Percentiles rank a stretch among this genome's conserved stretches.
Conservation (phyloP, 2,113 vertebrate species). For the Pedetes capensis region DNA sequence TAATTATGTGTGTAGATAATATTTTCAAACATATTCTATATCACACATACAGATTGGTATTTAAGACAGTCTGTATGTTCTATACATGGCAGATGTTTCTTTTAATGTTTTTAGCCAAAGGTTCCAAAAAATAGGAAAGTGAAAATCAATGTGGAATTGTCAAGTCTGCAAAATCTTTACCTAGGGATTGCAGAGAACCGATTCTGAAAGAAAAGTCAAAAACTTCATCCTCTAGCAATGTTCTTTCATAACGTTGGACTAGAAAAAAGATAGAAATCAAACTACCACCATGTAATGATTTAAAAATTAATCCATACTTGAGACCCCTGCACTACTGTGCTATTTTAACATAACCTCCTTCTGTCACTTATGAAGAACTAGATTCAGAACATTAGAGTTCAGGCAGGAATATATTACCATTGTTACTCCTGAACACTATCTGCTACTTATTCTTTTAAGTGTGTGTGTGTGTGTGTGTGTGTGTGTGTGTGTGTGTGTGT, state of each 20-base stretch:
- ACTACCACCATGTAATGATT: not conserved
- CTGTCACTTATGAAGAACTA: slow-evolving; percentile 55
- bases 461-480: not conserved
- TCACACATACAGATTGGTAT: not conserved
- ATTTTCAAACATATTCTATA: slow-evolving; percentile 6
- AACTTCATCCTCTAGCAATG: slow-evolving; percentile 32
- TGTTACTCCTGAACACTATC: slow-evolving; percentile 31
- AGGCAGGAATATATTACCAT: slow-evolving; percentile 48
- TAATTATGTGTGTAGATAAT: not conserved
- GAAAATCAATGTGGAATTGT: slow-evolving; percentile 62
- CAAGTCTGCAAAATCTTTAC: slow-evolving; percentile 50
- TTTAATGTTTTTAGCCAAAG: slow-evolving; percentile 39
- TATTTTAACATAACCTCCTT: slow-evolving; percentile 58
- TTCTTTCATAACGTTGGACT: not conserved
- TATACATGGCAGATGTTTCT: not conserved
- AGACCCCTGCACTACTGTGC: slow-evolving; percentile 40
- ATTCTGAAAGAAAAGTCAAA: slow-evolving; percentile 55
- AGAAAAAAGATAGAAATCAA: slow-evolving; percentile 26
- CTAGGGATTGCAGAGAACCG: slow-evolving; percentile 32
- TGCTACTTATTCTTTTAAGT: slow-evolving; percentile 53
- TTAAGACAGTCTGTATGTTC: not conserved
- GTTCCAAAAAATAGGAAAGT: slow-evolving; percentile 45
- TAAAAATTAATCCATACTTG: slow-evolving; percentile 60
- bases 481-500: not conserved
- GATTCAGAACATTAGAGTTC: slow-evolving; percentile 54